Evolutionary conservation across 2,113 vertebrate species (phyloP), one percentile per base, ranked within the genome.

Genomic region (Spermophilus dauricus): DNA sequence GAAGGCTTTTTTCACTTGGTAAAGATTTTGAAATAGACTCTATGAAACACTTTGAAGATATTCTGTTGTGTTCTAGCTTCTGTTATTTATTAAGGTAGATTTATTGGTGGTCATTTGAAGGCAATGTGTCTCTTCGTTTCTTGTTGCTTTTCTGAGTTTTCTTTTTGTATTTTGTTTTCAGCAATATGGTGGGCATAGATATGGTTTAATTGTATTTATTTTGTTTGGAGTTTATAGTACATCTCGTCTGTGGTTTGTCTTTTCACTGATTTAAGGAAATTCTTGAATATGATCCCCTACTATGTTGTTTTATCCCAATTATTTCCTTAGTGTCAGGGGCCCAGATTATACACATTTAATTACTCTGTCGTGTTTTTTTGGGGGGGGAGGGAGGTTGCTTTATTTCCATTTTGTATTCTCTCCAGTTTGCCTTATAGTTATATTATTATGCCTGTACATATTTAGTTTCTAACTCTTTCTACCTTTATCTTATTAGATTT

Each of bases 261-360:
- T 86, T 90, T 58, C 14, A 83, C 18, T 61, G 58, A 83, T 75
- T 93, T 76, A 85, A 84, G 56, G 83, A 85, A 67, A 86, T 67
- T 91, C n/a, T 91, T 51, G 6, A 75, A 61, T 84, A 51, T 77
- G 32, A 42, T 70, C 4, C 14, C 22, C 69, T 83, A 17, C 18
- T 83, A 34, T 81, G 51, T 94, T 77, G 24, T 78, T 65, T 90
- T 17, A 65, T 58, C 5, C 16, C 24, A 80, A 45, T 86, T 86
- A 28, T 90, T 67, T 45, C 7, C 30, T 34, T 77, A 73, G n/a
- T 30, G 80, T 75, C 20, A 39, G 18, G 6, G 13, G 30, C 32
- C 51, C 42, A 37, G 12, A 81, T 85, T 85, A 85, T 2, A 26
- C 72, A 51, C n/a, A 14, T 76, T 78, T 65, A 65, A 20, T 17